Percentiles rank a stretch among this genome's conserved stretches.
Conservation (phyloP, 2,113 vertebrate genomes). For the Eolophus roseicapilla region DNA sequence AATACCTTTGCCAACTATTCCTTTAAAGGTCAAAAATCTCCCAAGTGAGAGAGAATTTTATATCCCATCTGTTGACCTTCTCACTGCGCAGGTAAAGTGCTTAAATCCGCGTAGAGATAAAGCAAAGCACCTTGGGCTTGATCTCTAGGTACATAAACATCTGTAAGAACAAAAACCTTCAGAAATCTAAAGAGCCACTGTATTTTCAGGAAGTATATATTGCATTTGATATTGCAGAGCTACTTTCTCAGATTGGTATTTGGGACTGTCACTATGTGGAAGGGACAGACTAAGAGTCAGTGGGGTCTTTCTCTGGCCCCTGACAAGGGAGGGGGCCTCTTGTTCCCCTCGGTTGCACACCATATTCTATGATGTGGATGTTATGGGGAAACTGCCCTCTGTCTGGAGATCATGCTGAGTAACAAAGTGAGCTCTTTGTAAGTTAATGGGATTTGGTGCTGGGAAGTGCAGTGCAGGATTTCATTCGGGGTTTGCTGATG, state of each 20-base stretch:
- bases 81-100: slow-evolving; percentile 89
- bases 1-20: neutral
- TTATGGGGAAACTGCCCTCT: neutral
- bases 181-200: neutral
- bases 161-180: neutral
- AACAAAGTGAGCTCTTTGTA: neutral
- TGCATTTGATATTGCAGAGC: neutral
- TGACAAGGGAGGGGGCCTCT: neutral
- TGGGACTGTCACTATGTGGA: neutral
- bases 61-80: slow-evolving; percentile 93
- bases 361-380: neutral
- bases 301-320: neutral
- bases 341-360: neutral
- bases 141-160: neutral
- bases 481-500: neutral
- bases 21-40: slow-evolving; percentile 64
- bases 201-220: neutral
- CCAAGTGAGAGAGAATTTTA: slow-evolving; percentile 84
- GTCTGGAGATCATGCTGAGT: neutral
- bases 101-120: neutral
- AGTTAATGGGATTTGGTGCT: neutral
- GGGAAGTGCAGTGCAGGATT: neutral
- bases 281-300: neutral
- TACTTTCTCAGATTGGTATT: neutral
- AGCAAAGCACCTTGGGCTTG: neutral